Conservation (phyloP, 2,113 vertebrate species). For the Carollia perspicillata region DNA sequence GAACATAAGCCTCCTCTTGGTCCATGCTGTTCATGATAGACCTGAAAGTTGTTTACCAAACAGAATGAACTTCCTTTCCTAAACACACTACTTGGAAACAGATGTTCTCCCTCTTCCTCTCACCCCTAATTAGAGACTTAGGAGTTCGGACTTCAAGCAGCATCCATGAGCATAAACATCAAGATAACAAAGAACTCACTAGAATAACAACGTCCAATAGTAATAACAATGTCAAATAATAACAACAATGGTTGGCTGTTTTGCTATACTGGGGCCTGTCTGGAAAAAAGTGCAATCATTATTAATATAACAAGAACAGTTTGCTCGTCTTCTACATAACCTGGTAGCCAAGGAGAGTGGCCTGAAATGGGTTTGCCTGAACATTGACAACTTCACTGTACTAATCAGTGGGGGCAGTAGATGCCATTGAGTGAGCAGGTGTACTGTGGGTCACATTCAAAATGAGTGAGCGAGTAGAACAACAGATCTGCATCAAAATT, state of each 20-base stretch:
- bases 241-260: neutral
- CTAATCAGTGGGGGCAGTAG: no score
- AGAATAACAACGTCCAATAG: neutral
- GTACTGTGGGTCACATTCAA: no score
- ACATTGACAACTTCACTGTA: no score
- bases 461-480: no score
- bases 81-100: neutral
- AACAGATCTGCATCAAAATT: no score
- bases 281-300: no score
- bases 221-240: neutral
- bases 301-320: no score
- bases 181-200: neutral
- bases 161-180: neutral
- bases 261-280: neutral
- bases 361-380: no score
- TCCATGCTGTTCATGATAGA: neutral
- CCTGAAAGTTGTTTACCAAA: neutral
- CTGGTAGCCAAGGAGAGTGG: no score
- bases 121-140: neutral
- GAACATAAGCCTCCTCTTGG: neutral
- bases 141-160: neutral
- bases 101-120: neutral
- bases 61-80: neutral
- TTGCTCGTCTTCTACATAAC: no score
- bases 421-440: no score